phyloP scores from a whole-genome alignment of 1,140 invertebrate genomes.

The Lasaia peninsularis region DNA sequence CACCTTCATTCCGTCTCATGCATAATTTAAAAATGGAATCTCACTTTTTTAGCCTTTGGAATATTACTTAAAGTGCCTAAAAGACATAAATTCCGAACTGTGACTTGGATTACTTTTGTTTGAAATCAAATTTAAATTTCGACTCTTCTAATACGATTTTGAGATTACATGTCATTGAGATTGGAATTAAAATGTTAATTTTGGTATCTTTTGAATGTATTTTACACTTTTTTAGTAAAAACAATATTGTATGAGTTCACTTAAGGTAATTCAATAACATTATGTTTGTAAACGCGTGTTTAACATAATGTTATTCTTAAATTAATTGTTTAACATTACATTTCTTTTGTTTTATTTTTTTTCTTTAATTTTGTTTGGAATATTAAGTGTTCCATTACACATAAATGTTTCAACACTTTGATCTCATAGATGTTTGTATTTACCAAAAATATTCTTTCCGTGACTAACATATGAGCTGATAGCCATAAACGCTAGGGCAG shows the following conservation, averaged over 20 bases:
- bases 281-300: conserved; percentile 43
- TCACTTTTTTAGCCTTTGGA: not conserved
- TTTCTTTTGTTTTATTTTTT: no score
- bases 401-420: no score
- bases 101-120: not conserved
- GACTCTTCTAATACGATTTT: not conserved
- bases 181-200: not conserved
- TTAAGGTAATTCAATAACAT: conserved; percentile 6
- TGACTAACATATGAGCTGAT: no score
- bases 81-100: not conserved
- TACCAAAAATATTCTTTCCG: no score
- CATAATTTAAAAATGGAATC: not conserved
- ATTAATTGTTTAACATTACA: no score
- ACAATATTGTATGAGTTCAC: no score
- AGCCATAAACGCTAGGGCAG: no score
- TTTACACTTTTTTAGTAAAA: no score
- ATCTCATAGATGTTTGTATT: no score
- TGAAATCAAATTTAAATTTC: not conserved
- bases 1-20: not conserved
- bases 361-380: no score
- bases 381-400: no score
- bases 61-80: not conserved
- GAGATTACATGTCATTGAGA: not conserved
- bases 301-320: no score
- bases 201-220: not conserved